Evolutionary conservation across 1,140 invertebrate genomes (phyloP), one percentile per base, ranked within the genome.

Genomic region (Leptonema lineaticorne): DNA sequence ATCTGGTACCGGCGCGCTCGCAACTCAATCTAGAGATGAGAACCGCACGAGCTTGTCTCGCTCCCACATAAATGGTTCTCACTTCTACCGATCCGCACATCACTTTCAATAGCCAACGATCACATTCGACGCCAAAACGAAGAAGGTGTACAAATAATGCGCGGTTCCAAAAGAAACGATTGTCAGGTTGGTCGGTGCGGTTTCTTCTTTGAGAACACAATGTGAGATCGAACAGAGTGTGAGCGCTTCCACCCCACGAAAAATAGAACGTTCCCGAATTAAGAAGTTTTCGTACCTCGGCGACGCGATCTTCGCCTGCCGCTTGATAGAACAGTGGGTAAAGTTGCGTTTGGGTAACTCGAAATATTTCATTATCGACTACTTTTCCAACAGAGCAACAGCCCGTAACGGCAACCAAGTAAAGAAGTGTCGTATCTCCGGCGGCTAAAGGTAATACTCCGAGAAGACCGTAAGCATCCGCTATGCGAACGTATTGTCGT

Each of bases 251-350:
- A 2, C 80, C 53, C 67, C 94, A 95, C 1, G 94, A 93, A 79
- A 98, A 98, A 77, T 98, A 98, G 79, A 98, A 98, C 16, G 95
- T 97, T 9, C 96, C 96, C 22, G 95, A 97, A 79, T 95, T 97
- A 2, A 99, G 82, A 29, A 99, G 82, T 81, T 96, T 97, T 64
- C 90, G 81, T 11, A 95, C 85, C 80, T 83, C 96, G 89, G 67
- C 86, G 81, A 73, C 96, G 88, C 77, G 90, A 76, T 93, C 86
- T 11, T 85, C 85, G 28, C 79, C 87, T 74, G 87, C 85, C 64
- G 89, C 85, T 70, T 89, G 88, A 76, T 93, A 92, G 76, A 92
- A 88, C 50, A 98, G 80, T 2, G 95, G 93, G 1, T 97, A 83
- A 78, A 97, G 95, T 74, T 90, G 87, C 0, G 94, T 94, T 77